Base-by-base conservation (phyloP, 2,113 vertebrate species). In the Setophaga kirtlandii region DNA sequence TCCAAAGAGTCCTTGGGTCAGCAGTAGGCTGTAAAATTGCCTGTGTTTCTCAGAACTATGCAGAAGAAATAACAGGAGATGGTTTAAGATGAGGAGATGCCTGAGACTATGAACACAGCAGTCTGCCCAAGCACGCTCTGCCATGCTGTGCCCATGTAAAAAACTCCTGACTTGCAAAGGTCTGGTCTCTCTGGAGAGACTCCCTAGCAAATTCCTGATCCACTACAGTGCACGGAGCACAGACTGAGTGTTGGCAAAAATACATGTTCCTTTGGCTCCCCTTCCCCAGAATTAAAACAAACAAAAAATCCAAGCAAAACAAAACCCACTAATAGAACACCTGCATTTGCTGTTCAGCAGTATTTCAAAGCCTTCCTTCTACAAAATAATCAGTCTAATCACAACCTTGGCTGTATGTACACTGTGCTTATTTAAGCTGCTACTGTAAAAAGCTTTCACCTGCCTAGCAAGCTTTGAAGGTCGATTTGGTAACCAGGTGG, bases 381-480 rank as follows among this genome's bases (percentile, higher is more conserved):
- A 80, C 39, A 83, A 93, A 70, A 79, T 5, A 73, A 90, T 55
- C 70, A 53, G 25, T 8, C 69, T 76, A 81, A 75, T 90, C 41
- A 89, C 46, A 88, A 74, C 88, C 83, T 93, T 89, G 74, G 49
- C 33, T 87, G 21, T 84, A 31, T 77, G 87, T 90, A 83, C 47
- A 47, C 0, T 42, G 42, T 7, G 44, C 31, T 37, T 78, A 59
- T 74, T 77, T 91, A 55, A 85, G 80, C 39, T 71, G 71, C 17
- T 58, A 12, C 24, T 37, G 64, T 63, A 82, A 80, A 59, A 73
- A 90, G 62, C 78, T 47, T 85, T 83, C 62, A 70, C 19, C 44
- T 78, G n/a, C 35, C 75, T 5, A 42, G 27, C 46, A 87, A 80
- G 73, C n/a, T 62, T 27, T 35, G 50, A 68, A 84, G 52, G 56